Conservation (phyloP, 2,888 invertebrate genomes). For the Agapostemon virescens region DNA sequence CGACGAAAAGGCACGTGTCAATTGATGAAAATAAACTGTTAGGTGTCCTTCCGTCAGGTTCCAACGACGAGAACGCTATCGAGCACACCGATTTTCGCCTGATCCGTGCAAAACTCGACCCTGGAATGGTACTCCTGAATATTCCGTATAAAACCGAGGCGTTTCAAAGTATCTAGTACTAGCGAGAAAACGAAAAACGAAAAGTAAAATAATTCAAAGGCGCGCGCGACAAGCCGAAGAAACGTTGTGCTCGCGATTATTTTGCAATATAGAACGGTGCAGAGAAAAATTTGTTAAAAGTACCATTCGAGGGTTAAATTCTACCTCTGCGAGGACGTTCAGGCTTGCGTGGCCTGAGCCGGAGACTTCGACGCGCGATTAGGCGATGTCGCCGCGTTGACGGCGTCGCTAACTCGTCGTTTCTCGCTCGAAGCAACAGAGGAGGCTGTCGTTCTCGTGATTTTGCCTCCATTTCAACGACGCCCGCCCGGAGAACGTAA, state of each 20-base stretch:
- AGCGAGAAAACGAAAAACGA: too few species aligned
- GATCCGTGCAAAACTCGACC: neutral
- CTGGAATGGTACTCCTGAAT: neutral
- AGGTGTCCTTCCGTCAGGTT: constrained; percentile 19
- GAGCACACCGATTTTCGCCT: neutral
- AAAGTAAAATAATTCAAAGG: too few species aligned
- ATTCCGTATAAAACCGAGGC: neutral
- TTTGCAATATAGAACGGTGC: too few species aligned
- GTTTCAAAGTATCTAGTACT: too few species aligned
- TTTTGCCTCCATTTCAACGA: constrained; percentile 29
- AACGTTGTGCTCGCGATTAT: neutral
- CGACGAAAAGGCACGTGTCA: neutral
- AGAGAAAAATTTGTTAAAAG: neutral
- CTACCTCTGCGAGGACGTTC: neutral
- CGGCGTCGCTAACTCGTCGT: neutral
- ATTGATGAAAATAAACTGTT: neutral
- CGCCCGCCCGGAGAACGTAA: constrained; percentile 18
- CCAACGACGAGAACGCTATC: constrained; percentile 12
- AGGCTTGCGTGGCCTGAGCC: neutral
- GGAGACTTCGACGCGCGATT: neutral
- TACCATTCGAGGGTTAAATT: neutral
- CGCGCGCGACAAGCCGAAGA: too few species aligned
- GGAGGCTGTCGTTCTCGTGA: constrained; percentile 44
- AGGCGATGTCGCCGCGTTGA: neutral
- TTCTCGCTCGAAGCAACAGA: neutral